Evolutionary conservation across 2,113 vertebrate species (phyloP).

Genomic region (Chaetura pelagica): DNA sequence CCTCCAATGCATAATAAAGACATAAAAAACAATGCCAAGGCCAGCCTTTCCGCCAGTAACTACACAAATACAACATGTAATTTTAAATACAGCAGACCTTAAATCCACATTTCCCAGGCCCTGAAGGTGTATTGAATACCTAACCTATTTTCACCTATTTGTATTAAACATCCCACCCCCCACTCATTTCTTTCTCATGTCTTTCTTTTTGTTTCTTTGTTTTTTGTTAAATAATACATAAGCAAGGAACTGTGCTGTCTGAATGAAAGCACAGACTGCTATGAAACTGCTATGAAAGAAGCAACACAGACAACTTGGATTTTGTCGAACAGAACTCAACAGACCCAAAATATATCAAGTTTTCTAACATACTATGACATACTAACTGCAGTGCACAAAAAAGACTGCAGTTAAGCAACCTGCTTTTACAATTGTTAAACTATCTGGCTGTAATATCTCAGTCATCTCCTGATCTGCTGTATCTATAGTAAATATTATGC

Average conservation of each 20-base stretch:
- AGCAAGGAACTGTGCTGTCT: not conserved
- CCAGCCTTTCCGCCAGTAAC: not conserved
- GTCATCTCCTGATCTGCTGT: not conserved
- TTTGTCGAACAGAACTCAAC: not conserved
- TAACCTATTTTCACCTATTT: not conserved
- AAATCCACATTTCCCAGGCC: not conserved
- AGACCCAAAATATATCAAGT: not conserved
- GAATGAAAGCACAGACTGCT: not conserved
- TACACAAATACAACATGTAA: not conserved
- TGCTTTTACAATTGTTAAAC: not conserved
- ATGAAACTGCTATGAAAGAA: not conserved
- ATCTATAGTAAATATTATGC: not conserved
- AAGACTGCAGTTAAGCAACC: not conserved
- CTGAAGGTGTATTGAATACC: not conserved
- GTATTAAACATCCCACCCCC: not conserved
- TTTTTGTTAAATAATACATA: not conserved
- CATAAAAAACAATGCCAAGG: not conserved
- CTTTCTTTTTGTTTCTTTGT: not conserved
- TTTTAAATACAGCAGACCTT: not conserved
- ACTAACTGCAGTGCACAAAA: not conserved
- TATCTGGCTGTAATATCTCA: not conserved
- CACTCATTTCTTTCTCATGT: not conserved
- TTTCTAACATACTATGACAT: not conserved
- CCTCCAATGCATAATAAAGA: not conserved
- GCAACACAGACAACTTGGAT: not conserved